A percentile compares a stretch with the other conserved stretches of the same genome.
Evolutionary conservation across 2,113 vertebrate species (phyloP).

Genomic region (Saiga tatarica): DNA sequence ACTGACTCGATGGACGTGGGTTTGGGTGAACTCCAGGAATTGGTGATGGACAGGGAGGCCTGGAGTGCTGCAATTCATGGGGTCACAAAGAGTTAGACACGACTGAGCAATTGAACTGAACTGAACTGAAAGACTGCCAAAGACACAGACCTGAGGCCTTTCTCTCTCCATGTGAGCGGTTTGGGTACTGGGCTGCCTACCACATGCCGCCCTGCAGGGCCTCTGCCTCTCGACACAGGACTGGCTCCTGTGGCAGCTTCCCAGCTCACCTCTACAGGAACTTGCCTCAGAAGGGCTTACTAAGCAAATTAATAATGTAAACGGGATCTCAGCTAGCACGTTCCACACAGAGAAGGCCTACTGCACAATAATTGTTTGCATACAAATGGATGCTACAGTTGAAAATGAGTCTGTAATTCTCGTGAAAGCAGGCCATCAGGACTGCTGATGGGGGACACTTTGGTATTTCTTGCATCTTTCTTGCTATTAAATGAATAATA

Average conservation of each 20-base stretch:
- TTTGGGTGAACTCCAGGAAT: too few relatives aligned
- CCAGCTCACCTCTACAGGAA: conserved; percentile 49
- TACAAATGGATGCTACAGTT: conserved; percentile 35
- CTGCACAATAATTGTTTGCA: conserved; percentile 57
- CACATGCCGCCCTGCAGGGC: background rate
- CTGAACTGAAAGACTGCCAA: background rate
- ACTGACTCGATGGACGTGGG: too few relatives aligned
- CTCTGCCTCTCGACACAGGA: background rate
- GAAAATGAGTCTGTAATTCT: conserved; percentile 32
- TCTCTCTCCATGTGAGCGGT: background rate
- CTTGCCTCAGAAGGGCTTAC: conserved; percentile 54
- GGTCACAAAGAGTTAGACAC: too few relatives aligned
- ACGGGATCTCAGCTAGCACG: conserved; percentile 38
- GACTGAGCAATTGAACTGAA: too few relatives aligned
- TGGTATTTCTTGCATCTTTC: background rate
- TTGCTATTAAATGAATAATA: background rate
- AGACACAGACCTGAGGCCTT: background rate
- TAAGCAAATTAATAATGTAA: conserved; percentile 71
- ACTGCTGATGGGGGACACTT: background rate
- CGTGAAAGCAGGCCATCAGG: background rate
- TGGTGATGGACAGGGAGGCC: too few relatives aligned
- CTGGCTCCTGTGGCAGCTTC: background rate
- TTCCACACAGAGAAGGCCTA: conserved; percentile 8
- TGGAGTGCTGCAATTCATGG: too few relatives aligned
- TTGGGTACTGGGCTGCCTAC: accelerated